Base-by-base conservation (phyloP, 2,888 invertebrate genomes). In the Caenorhabditis sulstoni region DNA sequence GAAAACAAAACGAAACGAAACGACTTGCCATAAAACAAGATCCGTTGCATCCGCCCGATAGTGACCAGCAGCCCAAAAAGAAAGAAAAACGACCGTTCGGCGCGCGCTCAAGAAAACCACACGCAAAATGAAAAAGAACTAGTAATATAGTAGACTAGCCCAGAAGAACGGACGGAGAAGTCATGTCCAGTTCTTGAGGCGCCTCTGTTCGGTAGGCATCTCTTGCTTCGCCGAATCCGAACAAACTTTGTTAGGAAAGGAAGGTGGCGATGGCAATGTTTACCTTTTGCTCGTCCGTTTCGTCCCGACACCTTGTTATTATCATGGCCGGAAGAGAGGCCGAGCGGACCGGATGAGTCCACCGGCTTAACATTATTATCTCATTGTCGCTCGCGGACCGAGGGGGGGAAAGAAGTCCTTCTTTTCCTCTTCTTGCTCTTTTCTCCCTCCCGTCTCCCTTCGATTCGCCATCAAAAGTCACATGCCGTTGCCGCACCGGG, bases 11-110 rank as follows among this genome's bases (percentile, higher is more conserved):
- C 22, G 49, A 52, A 52, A n/a, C n/a, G 23, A 20, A 71, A 71
- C 71, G 71, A 73, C 73, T 73, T 64, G 55, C 29, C 73, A 73
- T 73, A 73, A 73, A 73, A 73, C 73, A 73, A 73, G 73, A 73
- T 73, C 73, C 73, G 73, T 73, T 73, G 64, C 73, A 73, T 71
- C 73, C 64, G 41, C 11, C 11, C 12, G 7, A 29, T 7, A 29
- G 70, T 53, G 57, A 61, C 37, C 53, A 37, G 29, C 68, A 29
- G 41, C 58, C 18, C 61, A 53, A 62, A 44, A 37, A 45, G 45
- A 45, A 41, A 58, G 58, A 47, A 59, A 59, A 61, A 20, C n/a
- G n/a, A n/a, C n/a, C n/a, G n/a, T n/a, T n/a, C n/a, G n/a, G n/a
- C n/a, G n/a, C n/a, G n/a, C n/a, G n/a, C n/a, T n/a, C n/a, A n/a